These are phyloP conservation scores for Phocoena sinus DNA, from an alignment of 2,113 vertebrate species.

Conservation along the genomic window DNA sequence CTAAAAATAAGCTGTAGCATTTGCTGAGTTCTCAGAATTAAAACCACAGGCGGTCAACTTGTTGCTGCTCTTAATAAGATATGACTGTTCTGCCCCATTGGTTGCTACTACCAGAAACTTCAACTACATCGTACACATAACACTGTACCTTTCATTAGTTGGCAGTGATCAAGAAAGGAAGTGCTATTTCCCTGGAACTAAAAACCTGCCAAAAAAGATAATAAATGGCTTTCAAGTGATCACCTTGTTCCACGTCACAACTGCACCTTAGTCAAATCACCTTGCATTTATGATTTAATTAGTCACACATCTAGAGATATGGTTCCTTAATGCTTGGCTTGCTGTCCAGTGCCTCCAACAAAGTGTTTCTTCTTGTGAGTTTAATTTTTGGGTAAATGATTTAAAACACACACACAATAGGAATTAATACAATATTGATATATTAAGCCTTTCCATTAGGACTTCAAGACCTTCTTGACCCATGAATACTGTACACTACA, in stretches of 20 bases:
- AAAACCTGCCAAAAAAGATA: conserved; percentile 13
- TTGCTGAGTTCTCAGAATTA: conserved; percentile 80
- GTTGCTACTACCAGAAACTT: conserved; percentile 71
- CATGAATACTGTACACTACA: neutral
- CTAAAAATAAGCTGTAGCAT: conserved; percentile 73
- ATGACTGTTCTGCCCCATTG: conserved; percentile 54
- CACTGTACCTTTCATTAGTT: conserved; percentile 1
- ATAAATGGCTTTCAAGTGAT: conserved; percentile 25
- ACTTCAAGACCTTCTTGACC: neutral
- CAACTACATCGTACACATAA: neutral
- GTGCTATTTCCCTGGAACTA: neutral
- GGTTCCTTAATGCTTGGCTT: neutral
- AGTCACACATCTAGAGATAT: neutral
- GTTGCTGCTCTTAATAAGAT: conserved; percentile 78
- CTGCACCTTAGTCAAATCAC: neutral
- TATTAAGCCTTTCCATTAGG: neutral
- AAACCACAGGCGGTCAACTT: conserved; percentile 80
- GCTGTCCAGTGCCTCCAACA: neutral
- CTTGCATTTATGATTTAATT: conserved; percentile 18
- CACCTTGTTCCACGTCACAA: conserved; percentile 1
- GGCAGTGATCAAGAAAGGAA: neutral
- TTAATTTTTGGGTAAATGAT: neutral
- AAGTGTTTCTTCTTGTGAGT: neutral
- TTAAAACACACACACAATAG: neutral
- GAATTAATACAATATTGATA: neutral